Evolutionary conservation across 2,113 vertebrate species (phyloP).

Genomic region (Sinocyclocheilus anophthalmus): DNA sequence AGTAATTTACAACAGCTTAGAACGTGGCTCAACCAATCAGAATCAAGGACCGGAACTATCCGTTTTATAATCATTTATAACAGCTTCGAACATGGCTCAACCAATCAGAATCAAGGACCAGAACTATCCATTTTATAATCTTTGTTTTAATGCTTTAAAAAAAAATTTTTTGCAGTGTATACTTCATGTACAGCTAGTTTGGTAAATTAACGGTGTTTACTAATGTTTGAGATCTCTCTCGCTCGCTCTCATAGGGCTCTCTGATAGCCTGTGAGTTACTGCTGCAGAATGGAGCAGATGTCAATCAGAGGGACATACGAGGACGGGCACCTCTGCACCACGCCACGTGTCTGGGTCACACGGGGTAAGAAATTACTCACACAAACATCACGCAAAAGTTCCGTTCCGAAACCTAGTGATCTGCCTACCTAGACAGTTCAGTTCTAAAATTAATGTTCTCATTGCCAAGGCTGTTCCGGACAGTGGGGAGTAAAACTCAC

Average conservation of each 20-base stretch:
- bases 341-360: conserved; percentile 90
- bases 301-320: conserved; percentile 89
- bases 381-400: neutral
- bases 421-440: neutral
- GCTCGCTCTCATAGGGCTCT: conserved; percentile 79
- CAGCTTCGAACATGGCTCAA: too few relatives aligned
- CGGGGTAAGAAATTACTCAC: conserved; percentile 79
- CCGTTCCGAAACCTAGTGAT: neutral
- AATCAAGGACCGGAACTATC: too few relatives aligned
- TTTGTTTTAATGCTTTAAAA: too few relatives aligned
- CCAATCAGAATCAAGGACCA: too few relatives aligned
- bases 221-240: neutral
- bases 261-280: conserved; percentile 96
- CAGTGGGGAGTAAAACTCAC: neutral
- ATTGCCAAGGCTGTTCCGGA: neutral
- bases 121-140: too few relatives aligned
- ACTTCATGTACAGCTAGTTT: neutral
- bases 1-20: too few relatives aligned
- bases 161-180: too few relatives aligned
- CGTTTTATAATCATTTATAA: too few relatives aligned
- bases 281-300: conserved; percentile 95
- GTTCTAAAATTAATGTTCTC: neutral
- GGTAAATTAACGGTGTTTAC: neutral
- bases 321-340: conserved; percentile 93
- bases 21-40: too few relatives aligned